Percentiles rank a stretch among this genome's conserved stretches.
These are phyloP conservation scores for Sorex araneus DNA, from an alignment of 2,113 vertebrate species.

Conservation along the genomic window DNA sequence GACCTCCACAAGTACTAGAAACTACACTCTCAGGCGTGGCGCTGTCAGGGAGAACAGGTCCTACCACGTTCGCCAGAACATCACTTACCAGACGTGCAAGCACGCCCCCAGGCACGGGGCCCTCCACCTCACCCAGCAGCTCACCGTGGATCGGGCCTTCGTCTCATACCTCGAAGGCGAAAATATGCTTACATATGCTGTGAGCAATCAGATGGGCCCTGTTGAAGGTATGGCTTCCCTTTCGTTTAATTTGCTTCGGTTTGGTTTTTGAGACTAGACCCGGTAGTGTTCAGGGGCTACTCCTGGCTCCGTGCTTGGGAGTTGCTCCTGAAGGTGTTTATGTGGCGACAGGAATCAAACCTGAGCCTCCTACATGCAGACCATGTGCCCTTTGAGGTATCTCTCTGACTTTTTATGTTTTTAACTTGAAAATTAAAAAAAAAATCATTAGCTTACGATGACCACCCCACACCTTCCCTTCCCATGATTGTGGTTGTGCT, in stretches of 20 bases:
- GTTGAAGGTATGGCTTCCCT: conserved; percentile 88
- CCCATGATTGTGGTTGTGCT: too few species aligned
- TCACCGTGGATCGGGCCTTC: conserved; percentile 92
- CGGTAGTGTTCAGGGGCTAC: too few species aligned
- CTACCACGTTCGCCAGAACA: conserved; percentile 94
- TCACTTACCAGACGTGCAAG: conserved; percentile 91
- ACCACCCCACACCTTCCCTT: too few species aligned
- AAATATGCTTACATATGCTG: conserved; percentile 93
- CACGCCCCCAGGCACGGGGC: conserved; percentile 82
- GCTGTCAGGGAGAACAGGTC: conserved; percentile 90
- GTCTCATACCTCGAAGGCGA: conserved; percentile 94
- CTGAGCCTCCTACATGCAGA: too few species aligned
- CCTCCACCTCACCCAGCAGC: conserved; percentile 87
- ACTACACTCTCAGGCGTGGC: conserved; percentile 89
- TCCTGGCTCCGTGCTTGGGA: too few species aligned
- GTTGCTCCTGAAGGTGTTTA: too few species aligned
- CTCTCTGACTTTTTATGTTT: too few species aligned
- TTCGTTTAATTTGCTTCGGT: neutral
- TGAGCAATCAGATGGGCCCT: conserved; percentile 94
- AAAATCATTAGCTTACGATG: too few species aligned
- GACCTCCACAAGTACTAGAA: conserved; percentile 91
- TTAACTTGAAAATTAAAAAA: too few species aligned
- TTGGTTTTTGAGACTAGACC: too few species aligned
- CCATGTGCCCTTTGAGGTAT: too few species aligned
- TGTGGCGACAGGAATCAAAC: too few species aligned